phyloP scores from a whole-genome alignment of 2,888 invertebrate genomes.

The Eilema depressum region DNA sequence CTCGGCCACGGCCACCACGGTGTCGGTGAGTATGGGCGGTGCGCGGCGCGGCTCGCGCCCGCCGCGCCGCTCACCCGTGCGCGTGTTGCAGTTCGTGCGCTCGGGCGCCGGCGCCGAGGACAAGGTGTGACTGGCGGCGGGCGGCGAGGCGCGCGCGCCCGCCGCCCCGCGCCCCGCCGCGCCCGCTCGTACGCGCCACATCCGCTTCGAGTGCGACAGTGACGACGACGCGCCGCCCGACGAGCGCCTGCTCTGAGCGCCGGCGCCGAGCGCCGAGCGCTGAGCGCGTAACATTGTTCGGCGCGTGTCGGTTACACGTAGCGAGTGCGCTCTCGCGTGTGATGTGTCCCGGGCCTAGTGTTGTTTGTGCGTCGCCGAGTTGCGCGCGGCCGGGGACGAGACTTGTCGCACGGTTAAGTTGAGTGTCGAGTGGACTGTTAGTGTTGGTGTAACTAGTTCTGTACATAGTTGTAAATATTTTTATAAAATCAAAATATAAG shows the following conservation, averaged over 20 bases:
- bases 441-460: conserved; percentile 21
- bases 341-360: conserved; percentile 27
- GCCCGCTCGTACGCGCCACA: conserved; percentile 60
- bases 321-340: neutral
- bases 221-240: conserved; percentile 78
- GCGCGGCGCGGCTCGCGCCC: conserved; percentile 29
- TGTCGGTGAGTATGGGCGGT: conserved; percentile 90
- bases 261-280: conserved; percentile 24
- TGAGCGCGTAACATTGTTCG: conserved; percentile 2
- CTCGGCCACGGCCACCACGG: conserved; percentile 94
- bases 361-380: neutral
- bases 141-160: conserved; percentile 58
- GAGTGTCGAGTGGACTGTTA: conserved; percentile 17
- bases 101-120: conserved; percentile 92
- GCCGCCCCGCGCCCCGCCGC: conserved; percentile 38
- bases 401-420: neutral
- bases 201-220: conserved; percentile 81
- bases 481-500: conserved; percentile 61
- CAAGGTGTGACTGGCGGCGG: conserved; percentile 93
- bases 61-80: conserved; percentile 40
- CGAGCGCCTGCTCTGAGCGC: conserved; percentile 68
- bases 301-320: neutral
- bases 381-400: neutral
- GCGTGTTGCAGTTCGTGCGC: conserved; percentile 91
- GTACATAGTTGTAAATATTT: conserved; percentile 61